Evolutionary conservation across 1,140 invertebrate genomes (phyloP), one percentile per base, ranked within the genome.

Genomic region (Idris sp.): DNA sequence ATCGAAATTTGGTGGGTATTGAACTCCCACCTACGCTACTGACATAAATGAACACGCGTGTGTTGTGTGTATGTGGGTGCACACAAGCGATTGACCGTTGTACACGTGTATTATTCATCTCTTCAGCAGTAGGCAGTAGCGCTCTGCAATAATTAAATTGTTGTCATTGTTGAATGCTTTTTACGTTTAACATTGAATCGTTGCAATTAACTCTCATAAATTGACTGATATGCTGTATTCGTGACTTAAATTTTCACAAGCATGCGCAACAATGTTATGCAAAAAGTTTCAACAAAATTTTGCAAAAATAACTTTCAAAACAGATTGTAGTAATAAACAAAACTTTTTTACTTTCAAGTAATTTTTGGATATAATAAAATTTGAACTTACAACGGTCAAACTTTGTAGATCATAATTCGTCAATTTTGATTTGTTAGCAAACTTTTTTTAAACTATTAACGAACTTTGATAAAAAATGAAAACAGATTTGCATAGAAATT

Each of bases 151-250:
- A 13, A 69, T 69, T 54, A 69, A 69, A 59, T 58, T 51, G 36
- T 69, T 59, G 54, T 53, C 54, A 69, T 67, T 56, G 62, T 67
- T 56, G 48, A 56, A 67, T 56, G 51, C 49, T 56, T 67, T 65
- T 65, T 65, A 46, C 41, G 46, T 48, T 67, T 48, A 56, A 56
- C 51, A 49, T 56, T 56, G 31, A 56, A 67, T 56, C 43, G 33
- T 41, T 48, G 43, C 43, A 56, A 67, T 56, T 56, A 56, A 18
- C 11, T 56, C 41, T 11, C 51, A 30, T 40, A 48, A 67, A 67
- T 56, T 67, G 51, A 11, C 33, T 67, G 14, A 48, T 67, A 30
- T 41, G 49, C 5, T n/a, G n/a, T 13, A n/a, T 38, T 33, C 11
- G 30, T 14, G n/a, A 36, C 30, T 54, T 19, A 11, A 3, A 40